Evolutionary conservation across 2,113 vertebrate species (phyloP).

Genomic region (Aptenodytes patagonicus): DNA sequence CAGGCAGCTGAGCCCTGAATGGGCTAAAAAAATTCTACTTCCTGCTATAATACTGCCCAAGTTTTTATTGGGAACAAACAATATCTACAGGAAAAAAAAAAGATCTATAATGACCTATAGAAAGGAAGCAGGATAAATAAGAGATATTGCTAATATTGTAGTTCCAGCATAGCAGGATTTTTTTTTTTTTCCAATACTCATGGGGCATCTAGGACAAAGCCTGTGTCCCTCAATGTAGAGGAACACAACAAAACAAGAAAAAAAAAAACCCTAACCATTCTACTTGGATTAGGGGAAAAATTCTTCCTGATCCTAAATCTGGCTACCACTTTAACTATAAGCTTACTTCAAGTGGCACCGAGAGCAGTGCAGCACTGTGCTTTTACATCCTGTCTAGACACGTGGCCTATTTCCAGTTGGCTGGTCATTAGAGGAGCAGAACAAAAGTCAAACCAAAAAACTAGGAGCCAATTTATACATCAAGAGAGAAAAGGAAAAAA

Average conservation of each 20-base stretch:
- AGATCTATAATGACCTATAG: background rate
- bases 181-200: background rate
- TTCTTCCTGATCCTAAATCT: background rate
- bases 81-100: background rate
- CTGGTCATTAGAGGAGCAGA: background rate
- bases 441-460: background rate
- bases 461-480: background rate
- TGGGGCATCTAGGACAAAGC: background rate
- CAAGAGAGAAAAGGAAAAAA: background rate
- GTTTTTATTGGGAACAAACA: background rate
- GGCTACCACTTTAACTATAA: background rate
- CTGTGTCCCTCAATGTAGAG: background rate
- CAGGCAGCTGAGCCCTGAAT: background rate
- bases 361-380: background rate
- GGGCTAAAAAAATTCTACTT: background rate
- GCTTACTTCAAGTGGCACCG: background rate
- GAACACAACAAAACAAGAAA: background rate
- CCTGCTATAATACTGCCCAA: background rate
- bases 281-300: background rate
- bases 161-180: background rate
- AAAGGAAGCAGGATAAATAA: background rate
- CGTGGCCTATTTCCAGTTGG: background rate
- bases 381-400: slow-evolving; percentile 26
- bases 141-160: background rate
- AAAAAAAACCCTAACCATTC: background rate